phyloP scores from a whole-genome alignment of 2,113 vertebrate genomes.

The Conger conger region DNA sequence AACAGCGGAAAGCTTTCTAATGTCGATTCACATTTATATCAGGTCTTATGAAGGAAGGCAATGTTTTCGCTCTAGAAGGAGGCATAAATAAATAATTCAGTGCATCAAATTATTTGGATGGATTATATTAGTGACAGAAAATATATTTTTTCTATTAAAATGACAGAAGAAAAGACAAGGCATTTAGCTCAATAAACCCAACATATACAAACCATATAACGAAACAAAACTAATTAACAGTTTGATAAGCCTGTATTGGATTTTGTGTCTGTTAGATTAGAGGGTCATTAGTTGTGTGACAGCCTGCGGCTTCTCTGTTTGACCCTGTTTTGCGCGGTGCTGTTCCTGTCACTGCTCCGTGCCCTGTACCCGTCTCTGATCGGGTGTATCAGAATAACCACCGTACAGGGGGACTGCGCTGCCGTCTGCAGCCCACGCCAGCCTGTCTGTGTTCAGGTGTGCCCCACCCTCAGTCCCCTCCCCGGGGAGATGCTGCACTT shows the following conservation, averaged over 20 bases:
- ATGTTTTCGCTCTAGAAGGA: neutral
- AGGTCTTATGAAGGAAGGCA: neutral
- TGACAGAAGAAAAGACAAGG: neutral
- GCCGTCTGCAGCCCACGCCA: neutral
- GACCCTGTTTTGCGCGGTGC: neutral
- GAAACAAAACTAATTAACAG: neutral
- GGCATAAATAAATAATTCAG: neutral
- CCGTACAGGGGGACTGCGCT: neutral
- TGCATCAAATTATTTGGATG: neutral
- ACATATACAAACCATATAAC: neutral
- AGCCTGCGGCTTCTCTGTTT: neutral
- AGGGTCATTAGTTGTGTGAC: neutral
- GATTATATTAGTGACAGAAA: neutral
- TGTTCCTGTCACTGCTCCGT: neutral
- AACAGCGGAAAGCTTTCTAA: neutral
- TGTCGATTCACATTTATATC: neutral
- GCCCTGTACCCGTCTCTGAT: neutral
- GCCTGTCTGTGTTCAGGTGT: neutral
- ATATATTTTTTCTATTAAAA: neutral
- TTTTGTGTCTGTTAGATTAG: slow-evolving; percentile 4
- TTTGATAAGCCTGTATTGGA: neutral
- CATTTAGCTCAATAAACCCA: neutral
- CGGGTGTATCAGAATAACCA: neutral
- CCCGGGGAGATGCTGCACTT: neutral
- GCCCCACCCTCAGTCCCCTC: neutral